Evolutionary conservation across 2,888 invertebrate species (phyloP).

Genomic region (Itoplectis maculator): DNA sequence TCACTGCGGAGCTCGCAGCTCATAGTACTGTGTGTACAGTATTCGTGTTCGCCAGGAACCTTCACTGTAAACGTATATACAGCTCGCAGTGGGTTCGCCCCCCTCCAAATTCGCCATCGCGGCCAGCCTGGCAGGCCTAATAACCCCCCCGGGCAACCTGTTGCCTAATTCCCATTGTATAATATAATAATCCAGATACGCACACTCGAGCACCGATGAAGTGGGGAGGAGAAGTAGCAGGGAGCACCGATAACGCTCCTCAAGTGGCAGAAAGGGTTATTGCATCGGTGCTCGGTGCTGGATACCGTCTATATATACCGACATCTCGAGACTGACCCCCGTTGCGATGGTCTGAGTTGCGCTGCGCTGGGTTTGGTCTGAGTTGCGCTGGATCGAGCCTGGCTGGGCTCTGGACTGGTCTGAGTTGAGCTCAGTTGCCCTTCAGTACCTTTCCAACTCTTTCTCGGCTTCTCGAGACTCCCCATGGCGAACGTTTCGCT

Average conservation of each 20-base stretch:
- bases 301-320: conserved; percentile 1
- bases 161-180: conserved; percentile 58
- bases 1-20: no score
- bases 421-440: no score
- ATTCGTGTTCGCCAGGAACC: no score
- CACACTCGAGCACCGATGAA: conserved; percentile 38
- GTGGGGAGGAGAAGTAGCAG: neutral
- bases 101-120: conserved; percentile 53
- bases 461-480: conserved; percentile 8
- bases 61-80: neutral
- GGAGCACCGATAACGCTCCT: conserved; percentile 45
- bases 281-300: conserved; percentile 1
- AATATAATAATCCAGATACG: conserved; percentile 55
- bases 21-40: no score
- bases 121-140: no score
- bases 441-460: conserved; percentile 10
- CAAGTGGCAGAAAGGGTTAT: conserved; percentile 35
- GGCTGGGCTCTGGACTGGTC: no score
- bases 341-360: no score
- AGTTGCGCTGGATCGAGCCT: no score
- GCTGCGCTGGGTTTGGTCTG: no score
- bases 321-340: neutral
- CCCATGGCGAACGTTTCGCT: conserved; percentile 34
- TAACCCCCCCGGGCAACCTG: conserved; percentile 66
- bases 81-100: neutral